A percentile compares a stretch with the other conserved stretches of the same genome.
phyloP scores from a whole-genome alignment of 2,113 vertebrate species.

The Lepidothrix coronata region DNA sequence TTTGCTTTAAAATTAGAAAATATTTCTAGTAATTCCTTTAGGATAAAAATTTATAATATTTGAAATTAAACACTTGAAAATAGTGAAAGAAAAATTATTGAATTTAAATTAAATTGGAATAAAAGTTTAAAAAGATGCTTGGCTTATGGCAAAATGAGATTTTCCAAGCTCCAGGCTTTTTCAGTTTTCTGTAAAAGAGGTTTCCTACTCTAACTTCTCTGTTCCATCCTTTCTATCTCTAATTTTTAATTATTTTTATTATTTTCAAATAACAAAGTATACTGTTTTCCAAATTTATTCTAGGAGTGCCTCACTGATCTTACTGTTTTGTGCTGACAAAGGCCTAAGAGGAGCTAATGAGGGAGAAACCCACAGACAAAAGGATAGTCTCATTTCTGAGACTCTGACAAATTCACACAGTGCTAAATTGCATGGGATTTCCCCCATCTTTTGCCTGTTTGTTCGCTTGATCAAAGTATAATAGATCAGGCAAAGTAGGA shows the following conservation, averaged over 20 bases:
- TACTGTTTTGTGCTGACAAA: background rate
- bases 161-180: background rate
- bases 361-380: background rate
- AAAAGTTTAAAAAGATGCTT: background rate
- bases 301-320: background rate
- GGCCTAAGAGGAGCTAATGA: background rate
- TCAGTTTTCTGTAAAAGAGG: background rate
- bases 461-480: background rate
- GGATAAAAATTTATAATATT: background rate
- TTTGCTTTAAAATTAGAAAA: background rate
- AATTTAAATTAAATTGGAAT: background rate
- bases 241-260: background rate
- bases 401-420: background rate
- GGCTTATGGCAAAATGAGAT: rapidly evolving
- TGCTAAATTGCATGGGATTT: background rate
- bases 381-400: background rate
- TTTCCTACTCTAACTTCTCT: background rate
- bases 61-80: background rate
- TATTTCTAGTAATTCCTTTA: background rate
- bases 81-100: background rate
- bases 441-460: background rate
- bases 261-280: background rate
- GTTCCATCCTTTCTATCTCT: background rate
- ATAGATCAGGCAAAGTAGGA: background rate
- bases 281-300: background rate